Conservation (phyloP, 2,113 vertebrate species). For the Fregata magnificens region DNA sequence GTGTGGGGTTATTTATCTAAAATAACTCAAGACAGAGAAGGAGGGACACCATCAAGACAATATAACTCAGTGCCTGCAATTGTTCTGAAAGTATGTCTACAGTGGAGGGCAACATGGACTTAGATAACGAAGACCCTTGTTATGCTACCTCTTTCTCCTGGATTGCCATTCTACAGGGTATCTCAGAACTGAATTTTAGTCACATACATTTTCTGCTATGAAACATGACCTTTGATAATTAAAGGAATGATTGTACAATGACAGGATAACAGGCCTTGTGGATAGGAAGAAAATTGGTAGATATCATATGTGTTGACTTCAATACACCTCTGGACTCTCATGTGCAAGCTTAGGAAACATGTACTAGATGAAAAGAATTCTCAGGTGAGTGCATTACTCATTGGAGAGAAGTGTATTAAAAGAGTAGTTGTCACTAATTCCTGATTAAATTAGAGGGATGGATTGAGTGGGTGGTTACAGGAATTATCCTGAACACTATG, state of each 20-base stretch:
- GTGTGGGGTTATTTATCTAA: not conserved
- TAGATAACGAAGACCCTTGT: not conserved
- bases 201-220: not conserved
- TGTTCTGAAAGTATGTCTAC: not conserved
- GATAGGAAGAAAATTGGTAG: not conserved
- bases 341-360: not conserved
- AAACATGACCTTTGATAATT: not conserved
- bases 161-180: not conserved
- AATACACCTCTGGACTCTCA: not conserved
- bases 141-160: not conserved
- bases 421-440: not conserved
- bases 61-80: not conserved
- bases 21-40: not conserved
- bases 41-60: not conserved
- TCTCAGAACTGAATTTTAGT: not conserved
- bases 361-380: not conserved
- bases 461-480: not conserved
- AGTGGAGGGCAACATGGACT: not conserved
- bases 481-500: not conserved
- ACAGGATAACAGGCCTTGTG: not conserved
- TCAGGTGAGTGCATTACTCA: not conserved
- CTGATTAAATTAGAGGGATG: not conserved
- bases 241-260: not conserved
- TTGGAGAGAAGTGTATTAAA: not conserved
- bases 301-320: not conserved